Evolutionary conservation across 2,113 vertebrate genomes (phyloP).

Genomic region (Percina caprodes): DNA sequence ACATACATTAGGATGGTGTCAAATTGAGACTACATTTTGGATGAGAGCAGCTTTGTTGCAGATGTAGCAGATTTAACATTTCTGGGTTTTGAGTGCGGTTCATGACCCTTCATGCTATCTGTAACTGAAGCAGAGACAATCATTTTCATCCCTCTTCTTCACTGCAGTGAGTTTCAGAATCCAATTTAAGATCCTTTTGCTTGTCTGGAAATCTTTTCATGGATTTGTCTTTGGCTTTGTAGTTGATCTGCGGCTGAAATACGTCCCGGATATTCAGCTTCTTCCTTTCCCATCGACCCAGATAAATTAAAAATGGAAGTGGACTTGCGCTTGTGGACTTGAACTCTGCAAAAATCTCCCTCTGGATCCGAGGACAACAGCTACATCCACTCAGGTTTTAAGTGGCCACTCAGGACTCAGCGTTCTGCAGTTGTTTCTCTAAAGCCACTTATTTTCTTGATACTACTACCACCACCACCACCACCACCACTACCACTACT

Average conservation of each 20-base stretch:
- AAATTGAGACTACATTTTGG: too few species aligned
- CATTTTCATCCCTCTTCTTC: neutral
- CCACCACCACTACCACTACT: neutral
- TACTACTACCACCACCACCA: neutral
- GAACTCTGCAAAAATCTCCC: conserved; percentile 64
- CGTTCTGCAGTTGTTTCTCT: conserved; percentile 15
- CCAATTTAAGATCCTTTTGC: neutral
- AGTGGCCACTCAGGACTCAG: conserved; percentile 34
- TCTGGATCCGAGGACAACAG: conserved; percentile 43
- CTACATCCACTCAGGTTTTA: conserved; percentile 55
- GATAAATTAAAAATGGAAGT: conserved; percentile 2
- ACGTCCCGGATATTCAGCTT: conserved; percentile 2
- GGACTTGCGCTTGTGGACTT: conserved; percentile 27
- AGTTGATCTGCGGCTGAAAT: conserved; percentile 24
- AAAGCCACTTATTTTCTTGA: conserved; percentile 37
- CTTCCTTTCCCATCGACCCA: neutral
- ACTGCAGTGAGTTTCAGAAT: neutral
- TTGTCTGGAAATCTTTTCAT: neutral
- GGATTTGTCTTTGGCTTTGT: conserved; percentile 1
- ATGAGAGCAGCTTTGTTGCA: neutral
- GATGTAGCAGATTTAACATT: neutral
- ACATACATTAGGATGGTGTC: too few species aligned
- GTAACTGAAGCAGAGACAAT: neutral
- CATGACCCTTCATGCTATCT: neutral
- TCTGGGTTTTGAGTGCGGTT: neutral